Evolutionary conservation across 2,113 vertebrate species (phyloP).

Genomic region (Arizona elegans): DNA sequence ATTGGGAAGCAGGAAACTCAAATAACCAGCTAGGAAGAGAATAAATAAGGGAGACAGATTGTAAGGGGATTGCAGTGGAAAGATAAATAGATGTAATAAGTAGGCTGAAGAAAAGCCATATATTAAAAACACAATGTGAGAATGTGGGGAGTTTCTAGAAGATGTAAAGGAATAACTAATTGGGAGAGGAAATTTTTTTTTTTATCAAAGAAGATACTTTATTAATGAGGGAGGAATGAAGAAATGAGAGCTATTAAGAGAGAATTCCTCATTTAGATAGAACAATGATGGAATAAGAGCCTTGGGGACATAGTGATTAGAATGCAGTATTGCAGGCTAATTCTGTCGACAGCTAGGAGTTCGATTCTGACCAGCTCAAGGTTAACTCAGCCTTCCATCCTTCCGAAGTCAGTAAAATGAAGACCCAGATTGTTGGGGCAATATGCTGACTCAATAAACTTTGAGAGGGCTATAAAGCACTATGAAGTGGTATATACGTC

Average conservation of each 20-base stretch:
- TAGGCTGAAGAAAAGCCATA: constrained; percentile 54
- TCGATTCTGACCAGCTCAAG: not conserved
- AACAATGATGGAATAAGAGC: not conserved
- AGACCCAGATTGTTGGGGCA: not conserved
- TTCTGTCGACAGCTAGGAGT: not conserved
- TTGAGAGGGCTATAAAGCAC: not conserved
- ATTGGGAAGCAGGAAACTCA: constrained; percentile 43
- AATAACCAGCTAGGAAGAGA: constrained; percentile 34
- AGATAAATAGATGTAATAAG: constrained; percentile 66
- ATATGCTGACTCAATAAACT: not conserved
- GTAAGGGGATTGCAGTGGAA: constrained; percentile 42
- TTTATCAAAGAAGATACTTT: not conserved
- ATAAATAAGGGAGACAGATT: constrained; percentile 53
- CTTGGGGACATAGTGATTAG: not conserved
- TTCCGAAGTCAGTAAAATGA: not conserved
- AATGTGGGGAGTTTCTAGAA: constrained; percentile 28
- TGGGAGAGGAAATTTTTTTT: constrained; percentile 6
- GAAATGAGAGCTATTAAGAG: not conserved
- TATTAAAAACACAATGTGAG: constrained; percentile 53
- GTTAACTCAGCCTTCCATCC: not conserved
- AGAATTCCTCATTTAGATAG: not conserved
- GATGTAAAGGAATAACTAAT: constrained; percentile 4
- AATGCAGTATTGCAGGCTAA: not conserved
- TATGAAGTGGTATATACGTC: no score
- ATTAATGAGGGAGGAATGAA: not conserved